These are phyloP conservation scores for Drosophila ficusphila DNA, from an alignment of 1,140 invertebrate genomes.

Conservation along the genomic window DNA sequence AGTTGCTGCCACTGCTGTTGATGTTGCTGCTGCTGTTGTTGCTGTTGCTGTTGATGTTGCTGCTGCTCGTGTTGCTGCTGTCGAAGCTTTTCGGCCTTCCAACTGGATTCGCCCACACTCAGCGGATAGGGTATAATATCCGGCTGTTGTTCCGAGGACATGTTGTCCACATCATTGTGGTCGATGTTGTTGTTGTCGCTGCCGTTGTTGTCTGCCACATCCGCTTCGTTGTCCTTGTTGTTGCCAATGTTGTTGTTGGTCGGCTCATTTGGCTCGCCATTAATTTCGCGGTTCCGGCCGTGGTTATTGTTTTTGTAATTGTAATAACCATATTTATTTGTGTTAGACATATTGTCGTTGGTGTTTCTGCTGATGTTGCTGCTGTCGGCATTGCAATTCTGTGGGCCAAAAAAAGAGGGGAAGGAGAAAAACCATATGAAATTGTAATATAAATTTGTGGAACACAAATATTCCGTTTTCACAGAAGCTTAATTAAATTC, in stretches of 20 bases:
- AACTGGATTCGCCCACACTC: constrained; percentile 66
- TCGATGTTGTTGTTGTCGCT: constrained; percentile 32
- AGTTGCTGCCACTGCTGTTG: constrained; percentile 36
- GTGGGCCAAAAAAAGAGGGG: neutral
- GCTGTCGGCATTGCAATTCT: constrained; percentile 52
- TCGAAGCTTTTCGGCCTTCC: constrained; percentile 55
- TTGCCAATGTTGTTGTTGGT: constrained; percentile 4
- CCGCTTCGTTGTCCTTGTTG: constrained; percentile 12
- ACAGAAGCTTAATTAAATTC: constrained; percentile 46
- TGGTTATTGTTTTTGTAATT: constrained; percentile 51
- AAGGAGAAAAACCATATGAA: neutral
- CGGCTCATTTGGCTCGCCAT: constrained; percentile 54
- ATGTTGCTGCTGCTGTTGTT: constrained; percentile 32
- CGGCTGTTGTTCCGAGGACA: constrained; percentile 71
- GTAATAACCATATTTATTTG: constrained; percentile 48
- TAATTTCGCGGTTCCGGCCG: constrained; percentile 42
- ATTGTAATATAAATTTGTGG: constrained; percentile 37
- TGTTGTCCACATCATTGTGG: constrained; percentile 49
- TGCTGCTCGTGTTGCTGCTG: constrained; percentile 36
- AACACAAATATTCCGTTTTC: constrained; percentile 23
- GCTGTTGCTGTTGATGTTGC: constrained; percentile 16
- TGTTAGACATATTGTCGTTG: constrained; percentile 45
- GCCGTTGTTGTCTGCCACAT: constrained; percentile 18
- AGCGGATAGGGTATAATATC: constrained; percentile 80
- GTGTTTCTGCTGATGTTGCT: constrained; percentile 21